phyloP scores from a whole-genome alignment of 2,113 vertebrate genomes.

The Pygoscelis antarcticus region DNA sequence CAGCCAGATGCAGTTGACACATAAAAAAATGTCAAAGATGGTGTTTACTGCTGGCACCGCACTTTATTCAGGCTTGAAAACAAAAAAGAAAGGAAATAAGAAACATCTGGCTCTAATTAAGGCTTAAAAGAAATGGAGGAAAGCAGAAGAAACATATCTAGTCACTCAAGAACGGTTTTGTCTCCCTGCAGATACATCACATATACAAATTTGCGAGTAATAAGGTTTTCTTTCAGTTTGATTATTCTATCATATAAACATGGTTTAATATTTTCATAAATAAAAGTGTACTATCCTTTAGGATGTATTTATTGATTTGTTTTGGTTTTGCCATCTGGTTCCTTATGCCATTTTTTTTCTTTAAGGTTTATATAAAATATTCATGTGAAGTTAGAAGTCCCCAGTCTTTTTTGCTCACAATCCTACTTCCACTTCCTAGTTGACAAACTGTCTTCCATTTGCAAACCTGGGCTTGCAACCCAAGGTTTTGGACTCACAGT shows the following conservation, averaged over 20 bases:
- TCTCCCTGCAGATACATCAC: background rate
- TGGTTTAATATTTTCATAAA: background rate
- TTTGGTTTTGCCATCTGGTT: background rate
- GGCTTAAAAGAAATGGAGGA: background rate
- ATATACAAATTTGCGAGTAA: background rate
- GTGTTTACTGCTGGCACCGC: slow-evolving; percentile 12
- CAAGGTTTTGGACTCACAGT: background rate
- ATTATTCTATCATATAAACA: background rate
- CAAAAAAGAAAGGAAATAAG: slow-evolving; percentile 10
- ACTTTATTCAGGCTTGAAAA: slow-evolving; percentile 21
- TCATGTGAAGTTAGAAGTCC: background rate
- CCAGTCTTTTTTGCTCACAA: background rate
- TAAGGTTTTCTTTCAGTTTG: background rate
- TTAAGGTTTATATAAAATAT: background rate
- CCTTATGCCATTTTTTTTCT: background rate
- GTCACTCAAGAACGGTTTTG: background rate
- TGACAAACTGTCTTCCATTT: background rate
- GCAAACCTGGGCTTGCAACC: background rate
- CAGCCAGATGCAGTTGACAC: background rate
- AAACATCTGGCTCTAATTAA: slow-evolving; percentile 40
- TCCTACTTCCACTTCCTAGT: background rate
- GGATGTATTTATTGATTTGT: background rate
- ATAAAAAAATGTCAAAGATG: background rate
- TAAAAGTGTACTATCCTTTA: background rate
- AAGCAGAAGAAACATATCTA: background rate